phyloP scores from a whole-genome alignment of 1,140 invertebrate genomes.

The Nasonia giraulti region DNA sequence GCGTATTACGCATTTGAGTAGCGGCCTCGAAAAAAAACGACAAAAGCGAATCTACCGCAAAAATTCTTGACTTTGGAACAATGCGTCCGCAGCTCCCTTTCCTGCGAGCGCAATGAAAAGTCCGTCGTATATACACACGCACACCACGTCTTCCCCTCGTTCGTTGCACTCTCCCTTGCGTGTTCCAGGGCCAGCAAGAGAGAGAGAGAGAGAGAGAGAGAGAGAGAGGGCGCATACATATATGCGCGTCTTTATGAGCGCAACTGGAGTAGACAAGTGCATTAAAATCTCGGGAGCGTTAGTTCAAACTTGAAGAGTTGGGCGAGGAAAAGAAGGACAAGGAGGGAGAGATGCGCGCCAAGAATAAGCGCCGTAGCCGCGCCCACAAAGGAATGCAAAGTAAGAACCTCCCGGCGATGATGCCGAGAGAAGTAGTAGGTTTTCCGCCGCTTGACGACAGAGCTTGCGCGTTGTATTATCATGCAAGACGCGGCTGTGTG shows the following conservation, averaged over 20 bases:
- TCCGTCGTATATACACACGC: background rate
- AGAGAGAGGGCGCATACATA: constrained; percentile 41
- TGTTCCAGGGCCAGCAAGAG: background rate
- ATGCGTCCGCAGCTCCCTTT: background rate
- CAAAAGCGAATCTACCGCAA: background rate
- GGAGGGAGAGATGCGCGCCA: constrained; percentile 53
- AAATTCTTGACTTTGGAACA: background rate
- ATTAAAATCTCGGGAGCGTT: constrained; percentile 73
- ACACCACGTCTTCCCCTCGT: background rate
- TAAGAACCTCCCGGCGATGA: constrained; percentile 64
- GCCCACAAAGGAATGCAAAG: constrained; percentile 74
- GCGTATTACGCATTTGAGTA: too few relatives aligned
- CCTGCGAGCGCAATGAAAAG: background rate
- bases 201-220: background rate
- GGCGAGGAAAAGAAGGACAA: too few relatives aligned
- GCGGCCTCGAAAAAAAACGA: background rate
- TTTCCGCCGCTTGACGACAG: constrained; percentile 50
- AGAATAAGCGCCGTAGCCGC: constrained; percentile 52
- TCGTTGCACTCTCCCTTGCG: background rate
- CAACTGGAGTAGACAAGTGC: constrained; percentile 74
- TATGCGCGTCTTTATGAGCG: constrained; percentile 73
- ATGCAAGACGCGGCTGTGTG: constrained; percentile 7
- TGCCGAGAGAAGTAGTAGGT: constrained; percentile 49
- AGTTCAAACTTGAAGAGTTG: constrained; percentile 70
- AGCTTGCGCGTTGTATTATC: constrained; percentile 29